These are phyloP conservation scores for Drosophila neocordata DNA, from an alignment of 1,140 invertebrate species.

Conservation along the genomic window DNA sequence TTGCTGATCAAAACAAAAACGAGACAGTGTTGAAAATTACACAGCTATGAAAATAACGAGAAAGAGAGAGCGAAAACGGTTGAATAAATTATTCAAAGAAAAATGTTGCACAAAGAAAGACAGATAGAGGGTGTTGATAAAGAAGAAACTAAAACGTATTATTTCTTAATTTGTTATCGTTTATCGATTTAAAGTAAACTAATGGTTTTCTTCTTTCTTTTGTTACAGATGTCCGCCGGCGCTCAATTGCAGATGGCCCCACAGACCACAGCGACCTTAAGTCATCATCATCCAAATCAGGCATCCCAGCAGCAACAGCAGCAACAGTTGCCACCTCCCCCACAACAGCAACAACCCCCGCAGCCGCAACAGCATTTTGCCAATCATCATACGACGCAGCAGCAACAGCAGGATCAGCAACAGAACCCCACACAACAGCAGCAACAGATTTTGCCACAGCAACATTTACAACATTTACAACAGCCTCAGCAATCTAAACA, in stretches of 20 bases:
- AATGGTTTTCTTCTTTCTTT: slow-evolving; percentile 11
- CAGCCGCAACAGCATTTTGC: slow-evolving; percentile 66
- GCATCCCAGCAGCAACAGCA: slow-evolving; percentile 53
- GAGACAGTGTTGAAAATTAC: slow-evolving; percentile 42
- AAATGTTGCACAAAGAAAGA: neutral
- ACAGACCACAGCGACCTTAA: slow-evolving; percentile 93
- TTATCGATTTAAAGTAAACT: neutral
- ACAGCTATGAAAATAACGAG: neutral
- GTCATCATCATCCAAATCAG: slow-evolving; percentile 85
- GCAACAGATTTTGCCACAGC: slow-evolving; percentile 57
- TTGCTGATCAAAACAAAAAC: slow-evolving; percentile 73
- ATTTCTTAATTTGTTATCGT: neutral
- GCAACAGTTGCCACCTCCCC: slow-evolving; percentile 58
- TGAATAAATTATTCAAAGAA: neutral
- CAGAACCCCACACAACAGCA: slow-evolving; percentile 41
- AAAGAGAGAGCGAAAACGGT: neutral
- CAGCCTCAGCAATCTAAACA: slow-evolving; percentile 67
- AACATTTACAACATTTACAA: slow-evolving; percentile 53
- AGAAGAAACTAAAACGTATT: neutral
- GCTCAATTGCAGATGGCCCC: slow-evolving; percentile 97
- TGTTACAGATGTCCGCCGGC: slow-evolving; percentile 95
- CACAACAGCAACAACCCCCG: slow-evolving; percentile 46
- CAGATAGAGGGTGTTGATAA: neutral
- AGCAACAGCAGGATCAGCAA: slow-evolving; percentile 51
- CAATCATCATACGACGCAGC: slow-evolving; percentile 71